Conservation (phyloP, 2,113 vertebrate species). For the Ceratotherium simum region DNA sequence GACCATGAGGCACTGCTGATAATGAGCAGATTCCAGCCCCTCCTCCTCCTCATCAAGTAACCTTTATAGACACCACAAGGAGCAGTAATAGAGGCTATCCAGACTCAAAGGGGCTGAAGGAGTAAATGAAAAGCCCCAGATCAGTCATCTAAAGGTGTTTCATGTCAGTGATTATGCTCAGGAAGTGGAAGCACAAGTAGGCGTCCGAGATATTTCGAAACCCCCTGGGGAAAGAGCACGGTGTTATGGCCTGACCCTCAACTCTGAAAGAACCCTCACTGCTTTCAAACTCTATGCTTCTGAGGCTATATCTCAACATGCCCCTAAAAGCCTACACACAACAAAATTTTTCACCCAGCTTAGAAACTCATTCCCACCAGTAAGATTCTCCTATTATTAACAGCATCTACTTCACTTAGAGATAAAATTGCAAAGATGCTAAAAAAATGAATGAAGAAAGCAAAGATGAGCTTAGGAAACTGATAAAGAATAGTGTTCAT, state of each 20-base stretch:
- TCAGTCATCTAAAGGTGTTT: conserved; percentile 60
- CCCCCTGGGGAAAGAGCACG: background rate
- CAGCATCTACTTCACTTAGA: background rate
- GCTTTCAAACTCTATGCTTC: background rate
- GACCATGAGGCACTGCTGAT: conserved; percentile 15
- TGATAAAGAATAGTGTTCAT: background rate
- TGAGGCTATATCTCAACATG: background rate
- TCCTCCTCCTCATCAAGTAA: conserved; percentile 36
- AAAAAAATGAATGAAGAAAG: background rate
- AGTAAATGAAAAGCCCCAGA: conserved; percentile 28
- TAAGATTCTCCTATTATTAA: background rate
- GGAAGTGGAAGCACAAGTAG: conserved; percentile 43
- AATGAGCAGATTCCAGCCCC: conserved; percentile 69
- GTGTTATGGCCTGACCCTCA: background rate
- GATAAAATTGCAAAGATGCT: background rate
- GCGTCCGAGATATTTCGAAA: background rate
- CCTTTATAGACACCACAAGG: conserved; percentile 48
- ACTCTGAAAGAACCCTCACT: background rate
- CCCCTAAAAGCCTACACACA: background rate
- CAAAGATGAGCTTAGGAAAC: background rate
- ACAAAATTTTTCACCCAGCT: background rate
- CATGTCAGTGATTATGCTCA: conserved; percentile 38
- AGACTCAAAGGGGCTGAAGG: conserved; percentile 50
- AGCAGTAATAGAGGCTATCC: conserved; percentile 43
- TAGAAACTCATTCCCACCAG: background rate